Evolutionary conservation across 2,888 invertebrate species (phyloP), one percentile per base, ranked within the genome.

Genomic region (Caenorhabditis sp.): DNA sequence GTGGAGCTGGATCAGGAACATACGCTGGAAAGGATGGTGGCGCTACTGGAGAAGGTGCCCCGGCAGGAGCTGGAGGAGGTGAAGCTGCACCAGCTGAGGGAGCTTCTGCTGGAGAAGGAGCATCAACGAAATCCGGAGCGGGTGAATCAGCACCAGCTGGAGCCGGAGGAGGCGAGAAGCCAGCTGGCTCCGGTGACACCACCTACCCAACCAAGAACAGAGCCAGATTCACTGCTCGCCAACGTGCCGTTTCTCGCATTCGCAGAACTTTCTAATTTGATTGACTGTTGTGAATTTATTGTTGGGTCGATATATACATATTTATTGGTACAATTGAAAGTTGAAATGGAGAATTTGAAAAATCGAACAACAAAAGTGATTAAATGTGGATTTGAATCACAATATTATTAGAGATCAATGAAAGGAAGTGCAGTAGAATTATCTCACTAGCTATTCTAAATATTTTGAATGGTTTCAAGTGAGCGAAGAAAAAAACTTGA

Each of bases 121-220:
- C 61, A 31, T 64, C 74, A 64, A 19, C 74, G 10, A 54, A 26
- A 44, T 61, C 61, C 3, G 72, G 49, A 41, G 61, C 59, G 14
- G 49, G 56, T 26, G 66, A 68, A 28, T 54, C 77, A 19, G 77
- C 69, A 1, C 56, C 77, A 63, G 35, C 66, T 8, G 69, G 54
- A n/a, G 61, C 35, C 31, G 56, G n/a, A 35, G 35, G 77, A 54
- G 63, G 51, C 54, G 77, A 63, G 19, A 70, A 54, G 16, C 63
- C 77, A 56, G 51, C 68, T 22, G 76, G 76, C 41, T 63, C 70
- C 26, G 69, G 79, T 14, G 79, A 79, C 49, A 49, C 54, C 19
- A 82, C 66, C 47, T 82, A 82, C 14, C 81, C 81, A 58, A 82
- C 75, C 8, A 75, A 76, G 81, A 82, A 82, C 31, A 56, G 80